phyloP scores from a whole-genome alignment of 2,888 invertebrate species.

The Microctonus brassicae region DNA sequence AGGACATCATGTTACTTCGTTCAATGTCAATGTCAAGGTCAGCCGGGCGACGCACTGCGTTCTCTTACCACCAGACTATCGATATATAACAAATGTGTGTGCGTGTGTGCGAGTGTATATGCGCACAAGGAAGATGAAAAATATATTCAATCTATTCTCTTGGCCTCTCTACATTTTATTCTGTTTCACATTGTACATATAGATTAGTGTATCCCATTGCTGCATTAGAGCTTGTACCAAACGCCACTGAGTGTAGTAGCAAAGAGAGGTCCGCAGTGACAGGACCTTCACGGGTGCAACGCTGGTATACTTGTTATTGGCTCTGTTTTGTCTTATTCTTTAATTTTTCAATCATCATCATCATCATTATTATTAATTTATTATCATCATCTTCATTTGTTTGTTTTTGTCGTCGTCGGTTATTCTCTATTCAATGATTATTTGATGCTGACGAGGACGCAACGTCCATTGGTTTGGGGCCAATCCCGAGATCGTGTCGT shows the following conservation, averaged over 20 bases:
- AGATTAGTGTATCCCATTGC: background rate
- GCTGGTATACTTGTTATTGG: slow-evolving; percentile 25
- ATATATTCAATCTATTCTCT: background rate
- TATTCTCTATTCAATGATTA: background rate
- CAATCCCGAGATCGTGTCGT: slow-evolving; percentile 45
- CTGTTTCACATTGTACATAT: background rate
- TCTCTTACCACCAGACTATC: slow-evolving; percentile 31
- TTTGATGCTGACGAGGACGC: too few species aligned
- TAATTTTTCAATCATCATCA: background rate
- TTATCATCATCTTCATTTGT: slow-evolving; percentile 30
- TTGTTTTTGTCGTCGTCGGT: background rate
- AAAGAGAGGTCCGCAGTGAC: slow-evolving; percentile 36
- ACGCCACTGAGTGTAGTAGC: slow-evolving; percentile 17
- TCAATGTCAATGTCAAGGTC: slow-evolving; percentile 70
- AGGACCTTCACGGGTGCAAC: slow-evolving; percentile 45
- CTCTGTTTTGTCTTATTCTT: slow-evolving; percentile 21
- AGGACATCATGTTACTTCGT: slow-evolving; percentile 41
- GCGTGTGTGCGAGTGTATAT: too few species aligned
- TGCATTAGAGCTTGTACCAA: slow-evolving; percentile 24
- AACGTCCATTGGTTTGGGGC: slow-evolving; percentile 38
- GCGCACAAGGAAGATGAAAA: background rate
- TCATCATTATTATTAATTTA: background rate
- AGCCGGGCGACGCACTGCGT: slow-evolving; percentile 65
- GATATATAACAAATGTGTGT: background rate
- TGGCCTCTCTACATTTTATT: background rate